Percentiles rank a stretch among this genome's conserved stretches.
Evolutionary conservation across 1,140 invertebrate genomes (phyloP).

Genomic region (Papilio machaon): DNA sequence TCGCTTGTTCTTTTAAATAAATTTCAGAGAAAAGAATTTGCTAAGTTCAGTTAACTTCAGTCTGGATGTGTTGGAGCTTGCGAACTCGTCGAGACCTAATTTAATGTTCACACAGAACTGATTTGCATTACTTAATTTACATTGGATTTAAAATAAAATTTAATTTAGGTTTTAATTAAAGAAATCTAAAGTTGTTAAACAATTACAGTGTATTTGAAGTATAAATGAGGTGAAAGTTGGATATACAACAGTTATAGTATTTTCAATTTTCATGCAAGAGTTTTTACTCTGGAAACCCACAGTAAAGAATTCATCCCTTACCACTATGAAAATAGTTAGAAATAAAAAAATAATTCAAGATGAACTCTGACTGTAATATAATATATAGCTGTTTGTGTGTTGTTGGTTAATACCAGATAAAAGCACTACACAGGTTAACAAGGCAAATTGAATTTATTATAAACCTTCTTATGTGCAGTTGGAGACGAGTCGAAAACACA

Average conservation of each 20-base stretch:
- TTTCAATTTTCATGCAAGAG: no score
- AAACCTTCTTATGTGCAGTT: neutral
- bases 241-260: no score
- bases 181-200: neutral
- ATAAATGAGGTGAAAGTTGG: no score
- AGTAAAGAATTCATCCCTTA: neutral
- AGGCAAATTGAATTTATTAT: neutral
- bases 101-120: constrained; percentile 22
- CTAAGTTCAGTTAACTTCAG: neutral
- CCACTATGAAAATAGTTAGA: neutral
- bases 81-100: neutral
- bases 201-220: no score
- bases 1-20: constrained; percentile 18
- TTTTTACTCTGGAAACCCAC: no score
- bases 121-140: constrained; percentile 20
- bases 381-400: neutral
- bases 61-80: neutral
- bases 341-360: neutral
- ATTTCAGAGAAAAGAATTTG: constrained; percentile 15
- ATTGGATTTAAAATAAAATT: neutral
- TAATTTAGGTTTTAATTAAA: neutral
- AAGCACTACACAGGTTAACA: neutral
- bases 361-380: neutral
- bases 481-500: neutral
- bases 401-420: neutral